phyloP scores from a whole-genome alignment of 2,888 invertebrate species.

The Cheilosia pagana region DNA sequence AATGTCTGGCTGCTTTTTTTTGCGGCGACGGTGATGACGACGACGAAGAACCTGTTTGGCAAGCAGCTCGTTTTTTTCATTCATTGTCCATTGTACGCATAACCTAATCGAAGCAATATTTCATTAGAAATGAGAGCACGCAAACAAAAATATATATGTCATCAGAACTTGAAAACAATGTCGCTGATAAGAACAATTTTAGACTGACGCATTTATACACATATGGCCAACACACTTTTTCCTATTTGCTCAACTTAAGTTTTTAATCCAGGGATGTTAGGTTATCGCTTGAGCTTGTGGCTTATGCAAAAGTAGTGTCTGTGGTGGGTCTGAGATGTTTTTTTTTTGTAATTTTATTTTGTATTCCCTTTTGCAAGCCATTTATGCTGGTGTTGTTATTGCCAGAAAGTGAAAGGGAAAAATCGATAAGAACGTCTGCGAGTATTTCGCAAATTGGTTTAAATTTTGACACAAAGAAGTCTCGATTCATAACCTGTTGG shows the following conservation, averaged over 20 bases:
- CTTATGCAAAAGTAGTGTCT: constrained; percentile 21
- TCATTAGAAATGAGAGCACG: constrained; percentile 2
- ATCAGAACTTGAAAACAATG: constrained; percentile 40
- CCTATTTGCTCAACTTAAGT: neutral
- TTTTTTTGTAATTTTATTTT: constrained; percentile 5
- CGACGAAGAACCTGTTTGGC: constrained; percentile 12
- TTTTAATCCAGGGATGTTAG: constrained; percentile 4
- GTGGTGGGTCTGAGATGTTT: constrained; percentile 14
- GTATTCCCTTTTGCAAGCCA: neutral
- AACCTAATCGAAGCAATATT: constrained; percentile 18
- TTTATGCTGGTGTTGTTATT: too few species aligned
- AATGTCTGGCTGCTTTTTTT: neutral
- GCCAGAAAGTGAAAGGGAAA: too few species aligned
- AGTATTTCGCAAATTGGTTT: too few species aligned
- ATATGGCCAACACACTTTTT: neutral
- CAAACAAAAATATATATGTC: constrained; percentile 19
- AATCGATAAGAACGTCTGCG: too few species aligned
- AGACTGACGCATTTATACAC: constrained; percentile 1
- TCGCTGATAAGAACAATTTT: constrained; percentile 44
- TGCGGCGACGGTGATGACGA: neutral
- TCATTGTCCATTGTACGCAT: too few species aligned
- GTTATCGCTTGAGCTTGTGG: constrained; percentile 26
- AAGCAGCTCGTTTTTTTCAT: constrained; percentile 11
- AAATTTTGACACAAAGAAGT: too few species aligned
- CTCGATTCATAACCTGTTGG: too few species aligned